Base-by-base conservation (phyloP, 2,797 vertebrate genomes). In the Allobates femoralis region DNA sequence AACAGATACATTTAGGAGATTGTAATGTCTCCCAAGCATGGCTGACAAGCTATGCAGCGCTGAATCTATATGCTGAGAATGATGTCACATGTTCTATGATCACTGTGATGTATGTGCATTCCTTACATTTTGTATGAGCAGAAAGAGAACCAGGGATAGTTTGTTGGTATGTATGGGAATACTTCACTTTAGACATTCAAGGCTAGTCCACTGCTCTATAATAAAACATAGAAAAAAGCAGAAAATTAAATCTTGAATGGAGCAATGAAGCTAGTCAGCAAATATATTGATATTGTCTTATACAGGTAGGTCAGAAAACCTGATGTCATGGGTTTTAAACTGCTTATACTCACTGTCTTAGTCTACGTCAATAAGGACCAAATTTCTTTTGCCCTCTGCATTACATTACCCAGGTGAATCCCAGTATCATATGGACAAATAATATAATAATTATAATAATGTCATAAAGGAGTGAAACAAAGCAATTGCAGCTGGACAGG, bases 11-110 rank as follows among this genome's bases (percentile, higher is more conserved):
- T 81, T 62, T 60, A 64, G 15, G 67, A n/a, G 58, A 30, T 69
- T 46, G 12, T 55, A 79, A 56, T 85, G n/a, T 46, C 21, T 79
- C 34, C 50, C 62, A 30, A 46, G 76, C 84, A 85, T 80, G 64
- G 51, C 53, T 85, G 37, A 56, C 21, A 55, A 55, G 46, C 30
- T 56, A 18, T 56, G 50, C 30, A 26, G 75, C 32, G 58, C 23
- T 7, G n/a, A 3, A 7, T 53, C 50, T 30, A 58, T 56, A 41
- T 58, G 32, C 28, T 51, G 23, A 30, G 30, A 37, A 58, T 58
- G n/a, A 56, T 77, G 32, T 15, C 76, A 14, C 30, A 12, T 23
- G n/a, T 56, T 21, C 19, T 34, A 21, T 32, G 46, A 55, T 55
- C 19, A 46, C 6, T 76, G 50, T 53, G 51, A 60, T 78, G 55